These are phyloP conservation scores for Podarcis siculus DNA, from an alignment of 2,797 vertebrate species.

Conservation along the genomic window DNA sequence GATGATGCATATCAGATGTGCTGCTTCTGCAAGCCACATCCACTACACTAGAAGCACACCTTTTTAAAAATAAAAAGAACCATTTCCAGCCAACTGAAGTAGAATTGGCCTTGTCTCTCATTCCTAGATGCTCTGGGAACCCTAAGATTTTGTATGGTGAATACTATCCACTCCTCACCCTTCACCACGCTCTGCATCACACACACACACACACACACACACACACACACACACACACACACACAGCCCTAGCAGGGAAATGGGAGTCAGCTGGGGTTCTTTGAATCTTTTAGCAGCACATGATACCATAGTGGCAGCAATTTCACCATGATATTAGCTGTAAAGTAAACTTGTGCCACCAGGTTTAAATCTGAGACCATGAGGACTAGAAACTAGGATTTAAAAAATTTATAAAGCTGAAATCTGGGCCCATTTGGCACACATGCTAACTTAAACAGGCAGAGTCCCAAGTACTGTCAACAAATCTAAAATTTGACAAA, in stretches of 20 bases:
- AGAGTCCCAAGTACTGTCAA: not conserved
- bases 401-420: not conserved
- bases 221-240: too few relatives aligned
- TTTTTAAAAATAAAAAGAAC: too few relatives aligned
- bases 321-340: not conserved
- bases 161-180: not conserved
- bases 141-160: too few relatives aligned
- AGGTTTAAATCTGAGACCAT: not conserved
- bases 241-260: not conserved
- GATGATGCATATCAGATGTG: not conserved
- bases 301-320: not conserved
- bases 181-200: rapidly evolving
- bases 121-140: not conserved
- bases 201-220: not conserved
- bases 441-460: not conserved
- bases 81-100: not conserved
- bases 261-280: not conserved
- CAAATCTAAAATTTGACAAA: not conserved
- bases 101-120: not conserved
- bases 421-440: not conserved
- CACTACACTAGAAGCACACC: not conserved
- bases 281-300: not conserved
- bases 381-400: not conserved
- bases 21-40: not conserved
- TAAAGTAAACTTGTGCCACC: not conserved